Evolutionary conservation across 2,113 vertebrate species (phyloP), one percentile per base, ranked within the genome.

Genomic region (Mixornis gularis): DNA sequence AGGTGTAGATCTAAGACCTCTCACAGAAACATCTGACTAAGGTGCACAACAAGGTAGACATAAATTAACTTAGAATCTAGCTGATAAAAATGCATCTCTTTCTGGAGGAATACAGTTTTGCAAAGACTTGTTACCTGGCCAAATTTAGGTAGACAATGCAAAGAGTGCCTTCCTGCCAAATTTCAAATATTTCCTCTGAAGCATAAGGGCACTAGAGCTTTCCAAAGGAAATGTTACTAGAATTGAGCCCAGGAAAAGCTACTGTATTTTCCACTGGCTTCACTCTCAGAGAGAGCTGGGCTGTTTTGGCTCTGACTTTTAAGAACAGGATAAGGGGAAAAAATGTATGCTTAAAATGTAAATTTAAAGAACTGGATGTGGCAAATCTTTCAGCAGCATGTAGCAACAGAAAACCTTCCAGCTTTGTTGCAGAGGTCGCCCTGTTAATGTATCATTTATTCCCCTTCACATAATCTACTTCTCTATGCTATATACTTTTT

Each of bases 151-250:
- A 87, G 58, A 80, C 2, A 14, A 92, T 71, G 65, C 56, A 89
- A 89, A 85, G 16, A 88, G 36, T 9, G 24, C 34, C 63, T 77
- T 90, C 51, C 80, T 94, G 84, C 65, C 86, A 94, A 85, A 94
- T 77, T 94, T 87, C 63, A 92, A 93, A 16, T 70, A 74, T 79
- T 51, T 85, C 22, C 58, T 94, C 56, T 81, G 70, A 94, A 89
- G 78, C 58, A 72, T 64, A 38, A 81, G 30, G 77, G 22, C 34
- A 90, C 14, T 62, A 72, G 18, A 72, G 18, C 46, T 82, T 92
- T 93, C 84, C 92, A 92, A 82, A 92, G 65, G 72, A 93, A 94
- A 85, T 27, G 66, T 82, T 93, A 91, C 66, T 30, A 91, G 70
- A 76, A 79, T 9, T 89, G 32, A 92, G 56, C 84, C 73, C 66